A percentile compares a stretch with the other conserved stretches of the same genome.
phyloP scores from a whole-genome alignment of 2,888 invertebrate genomes.

The Gari tellinella region DNA sequence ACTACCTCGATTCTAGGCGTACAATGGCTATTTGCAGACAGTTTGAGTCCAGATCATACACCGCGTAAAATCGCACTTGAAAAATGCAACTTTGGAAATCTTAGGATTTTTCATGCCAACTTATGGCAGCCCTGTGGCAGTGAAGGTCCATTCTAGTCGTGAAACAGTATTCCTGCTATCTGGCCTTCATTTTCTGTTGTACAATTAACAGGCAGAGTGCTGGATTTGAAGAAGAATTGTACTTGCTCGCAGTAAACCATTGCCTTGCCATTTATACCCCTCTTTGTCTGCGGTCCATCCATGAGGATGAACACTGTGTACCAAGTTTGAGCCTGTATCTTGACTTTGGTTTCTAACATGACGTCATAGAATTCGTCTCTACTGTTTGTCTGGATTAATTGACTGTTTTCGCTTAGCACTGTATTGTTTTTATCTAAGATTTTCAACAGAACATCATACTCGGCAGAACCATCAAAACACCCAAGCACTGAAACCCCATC shows the following conservation, averaged over 20 bases:
- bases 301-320: constrained; percentile 39
- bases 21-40: no score
- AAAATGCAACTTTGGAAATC: no score
- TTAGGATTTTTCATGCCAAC: no score
- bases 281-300: constrained; percentile 47
- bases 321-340: constrained; percentile 39
- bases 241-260: constrained; percentile 54
- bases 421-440: constrained; percentile 19
- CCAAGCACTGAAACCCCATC: constrained; percentile 46
- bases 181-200: constrained; percentile 50
- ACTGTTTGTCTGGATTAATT: constrained; percentile 19
- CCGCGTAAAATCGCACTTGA: no score
- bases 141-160: constrained; percentile 11
- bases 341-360: constrained; percentile 25
- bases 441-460: constrained; percentile 28
- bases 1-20: no score
- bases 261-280: constrained; percentile 38
- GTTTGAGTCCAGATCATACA: no score
- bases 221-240: constrained; percentile 49
- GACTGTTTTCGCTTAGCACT: constrained; percentile 11
- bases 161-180: constrained; percentile 48
- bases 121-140: no score
- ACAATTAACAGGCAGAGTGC: constrained; percentile 23
- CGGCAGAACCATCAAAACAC: constrained; percentile 25
- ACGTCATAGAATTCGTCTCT: constrained; percentile 38